phyloP scores from a whole-genome alignment of 1,140 invertebrate genomes.

The Mylabris phalerata region DNA sequence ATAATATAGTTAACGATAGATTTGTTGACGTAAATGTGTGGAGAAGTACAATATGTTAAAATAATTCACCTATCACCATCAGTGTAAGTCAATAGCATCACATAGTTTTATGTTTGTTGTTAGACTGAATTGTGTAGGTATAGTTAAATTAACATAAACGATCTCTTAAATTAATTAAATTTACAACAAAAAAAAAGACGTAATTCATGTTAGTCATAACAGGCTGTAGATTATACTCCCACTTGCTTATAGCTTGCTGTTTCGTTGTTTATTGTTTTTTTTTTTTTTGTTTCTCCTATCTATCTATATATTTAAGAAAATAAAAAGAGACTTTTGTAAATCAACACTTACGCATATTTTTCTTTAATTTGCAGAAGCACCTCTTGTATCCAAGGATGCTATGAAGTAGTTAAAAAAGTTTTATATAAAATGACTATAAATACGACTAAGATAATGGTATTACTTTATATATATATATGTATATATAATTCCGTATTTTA shows the following conservation, averaged over 20 bases:
- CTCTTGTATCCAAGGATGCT: constrained; percentile 22
- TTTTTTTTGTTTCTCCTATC: constrained; percentile 6
- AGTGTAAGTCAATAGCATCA: constrained; percentile 19
- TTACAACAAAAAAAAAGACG: too few species aligned
- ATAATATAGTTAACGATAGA: not conserved
- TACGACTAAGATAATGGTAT: not conserved
- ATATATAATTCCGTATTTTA: not conserved
- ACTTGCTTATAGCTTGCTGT: constrained; percentile 7
- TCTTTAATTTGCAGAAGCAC: constrained; percentile 24
- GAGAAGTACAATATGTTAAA: too few species aligned
- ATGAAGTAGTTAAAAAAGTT: constrained; percentile 9
- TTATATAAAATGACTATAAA: not conserved
- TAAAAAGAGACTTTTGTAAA: not conserved
- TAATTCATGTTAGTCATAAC: too few species aligned
- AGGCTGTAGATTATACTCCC: too few species aligned
- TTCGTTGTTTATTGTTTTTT: constrained; percentile 9
- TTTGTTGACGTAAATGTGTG: constrained; percentile 8
- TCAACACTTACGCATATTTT: constrained; percentile 17
- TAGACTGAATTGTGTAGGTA: constrained; percentile 23
- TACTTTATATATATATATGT: not conserved
- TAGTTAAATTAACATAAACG: constrained; percentile 12
- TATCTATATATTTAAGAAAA: too few species aligned
- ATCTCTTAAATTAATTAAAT: too few species aligned
- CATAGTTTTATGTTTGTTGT: constrained; percentile 18
- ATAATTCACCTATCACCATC: constrained; percentile 13